Evolutionary conservation across 2,797 vertebrate genomes (phyloP).

Genomic region (Sparidentex hasta): DNA sequence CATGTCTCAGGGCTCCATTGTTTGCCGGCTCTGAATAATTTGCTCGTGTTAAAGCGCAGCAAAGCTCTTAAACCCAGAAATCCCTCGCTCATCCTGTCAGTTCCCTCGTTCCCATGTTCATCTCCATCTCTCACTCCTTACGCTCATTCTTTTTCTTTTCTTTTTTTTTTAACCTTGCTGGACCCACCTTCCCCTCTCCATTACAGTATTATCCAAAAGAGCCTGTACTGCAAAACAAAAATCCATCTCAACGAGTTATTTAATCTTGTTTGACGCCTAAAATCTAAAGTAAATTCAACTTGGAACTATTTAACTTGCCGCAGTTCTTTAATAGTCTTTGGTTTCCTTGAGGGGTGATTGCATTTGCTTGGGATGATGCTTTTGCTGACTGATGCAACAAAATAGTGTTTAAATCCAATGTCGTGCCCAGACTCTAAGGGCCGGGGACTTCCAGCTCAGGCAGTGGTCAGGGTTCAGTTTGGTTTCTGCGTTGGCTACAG

Average conservation of each 20-base stretch:
- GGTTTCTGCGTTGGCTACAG: too few species aligned
- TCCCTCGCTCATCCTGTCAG: constrained; percentile 62
- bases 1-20: constrained; percentile 66
- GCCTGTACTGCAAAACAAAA: constrained; percentile 23
- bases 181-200: constrained; percentile 20
- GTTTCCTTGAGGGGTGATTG: not conserved
- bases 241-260: constrained; percentile 37
- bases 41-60: constrained; percentile 68
- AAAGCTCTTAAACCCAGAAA: constrained; percentile 83
- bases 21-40: constrained; percentile 75
- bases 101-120: constrained; percentile 51
- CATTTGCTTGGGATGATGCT: not conserved
- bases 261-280: constrained; percentile 22
- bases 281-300: constrained; percentile 21
- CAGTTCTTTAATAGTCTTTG: constrained; percentile 2
- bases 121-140: constrained; percentile 18
- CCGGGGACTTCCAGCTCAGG: not conserved
- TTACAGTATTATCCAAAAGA: constrained; percentile 27
- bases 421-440: not conserved
- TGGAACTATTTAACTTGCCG: constrained; percentile 5
- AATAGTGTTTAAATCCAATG: not conserved
- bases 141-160: constrained; percentile 19
- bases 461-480: not conserved
- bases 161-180: constrained; percentile 7
- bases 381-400: not conserved